phyloP scores from a whole-genome alignment of 2,113 vertebrate species.

The Pseudopipra pipra region DNA sequence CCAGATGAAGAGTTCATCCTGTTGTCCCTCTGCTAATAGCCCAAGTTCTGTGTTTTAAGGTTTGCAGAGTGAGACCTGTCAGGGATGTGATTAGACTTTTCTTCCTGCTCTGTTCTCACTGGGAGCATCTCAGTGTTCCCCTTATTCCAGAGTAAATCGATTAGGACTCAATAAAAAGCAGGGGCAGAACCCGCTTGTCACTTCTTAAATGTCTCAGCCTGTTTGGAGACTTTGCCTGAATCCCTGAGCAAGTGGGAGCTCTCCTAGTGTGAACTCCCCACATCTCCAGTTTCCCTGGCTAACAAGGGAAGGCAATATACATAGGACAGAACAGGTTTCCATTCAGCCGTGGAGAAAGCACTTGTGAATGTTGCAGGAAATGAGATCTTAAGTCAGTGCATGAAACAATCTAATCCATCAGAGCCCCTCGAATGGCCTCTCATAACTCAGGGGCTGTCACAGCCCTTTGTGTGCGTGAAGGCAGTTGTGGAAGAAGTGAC shows the following conservation, averaged over 20 bases:
- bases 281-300: background rate
- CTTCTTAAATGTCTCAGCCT: constrained; percentile 48
- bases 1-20: background rate
- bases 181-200: constrained; percentile 2
- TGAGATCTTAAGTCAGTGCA: constrained; percentile 85
- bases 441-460: constrained; percentile 80
- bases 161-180: constrained; percentile 24
- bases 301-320: constrained; percentile 38
- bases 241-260: constrained; percentile 43
- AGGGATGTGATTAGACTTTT: background rate
- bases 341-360: constrained; percentile 74
- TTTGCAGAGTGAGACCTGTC: constrained; percentile 8
- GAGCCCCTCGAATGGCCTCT: constrained; percentile 77
- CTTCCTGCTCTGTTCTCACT: background rate
- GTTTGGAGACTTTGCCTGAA: constrained; percentile 31
- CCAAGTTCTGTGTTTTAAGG: background rate
- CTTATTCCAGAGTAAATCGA: constrained; percentile 3
- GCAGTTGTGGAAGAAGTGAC: constrained; percentile 78
- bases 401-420: constrained; percentile 86
- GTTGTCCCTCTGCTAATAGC: background rate
- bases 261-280: background rate
- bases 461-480: constrained; percentile 71
- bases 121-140: background rate
- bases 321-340: constrained; percentile 60
- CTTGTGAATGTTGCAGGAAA: constrained; percentile 83